phyloP scores from a whole-genome alignment of 2,113 vertebrate species.

The Zosterops lateralis region DNA sequence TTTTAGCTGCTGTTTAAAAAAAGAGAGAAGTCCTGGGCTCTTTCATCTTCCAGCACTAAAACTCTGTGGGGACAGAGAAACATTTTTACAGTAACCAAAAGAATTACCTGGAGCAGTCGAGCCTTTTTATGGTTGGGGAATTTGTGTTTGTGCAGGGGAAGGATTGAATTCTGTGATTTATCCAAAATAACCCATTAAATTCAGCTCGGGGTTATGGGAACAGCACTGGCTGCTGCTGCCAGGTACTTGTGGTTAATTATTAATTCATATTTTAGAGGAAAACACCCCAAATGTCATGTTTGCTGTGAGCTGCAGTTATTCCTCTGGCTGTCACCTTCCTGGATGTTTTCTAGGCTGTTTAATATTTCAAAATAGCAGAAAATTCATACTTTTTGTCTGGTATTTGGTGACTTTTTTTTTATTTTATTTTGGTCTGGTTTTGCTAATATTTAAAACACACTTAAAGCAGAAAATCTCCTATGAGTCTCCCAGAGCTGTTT shows the following conservation, averaged over 20 bases:
- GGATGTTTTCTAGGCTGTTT: neutral
- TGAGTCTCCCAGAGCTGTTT: neutral
- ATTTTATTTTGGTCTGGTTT: neutral
- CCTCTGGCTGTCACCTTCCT: neutral
- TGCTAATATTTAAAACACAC: neutral
- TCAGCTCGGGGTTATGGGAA: neutral
- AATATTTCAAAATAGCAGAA: neutral
- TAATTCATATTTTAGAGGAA: neutral
- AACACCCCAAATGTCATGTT: neutral
- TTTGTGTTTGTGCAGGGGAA: neutral
- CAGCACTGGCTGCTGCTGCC: neutral
- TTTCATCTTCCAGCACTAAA: neutral
- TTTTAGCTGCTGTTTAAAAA: neutral
- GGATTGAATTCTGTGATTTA: neutral
- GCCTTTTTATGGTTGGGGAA: neutral
- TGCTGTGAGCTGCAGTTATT: neutral
- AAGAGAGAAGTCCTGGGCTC: neutral
- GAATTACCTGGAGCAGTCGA: rapidly evolving
- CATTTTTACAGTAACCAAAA: neutral
- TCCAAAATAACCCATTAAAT: neutral
- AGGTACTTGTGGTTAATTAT: neutral
- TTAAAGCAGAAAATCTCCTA: neutral
- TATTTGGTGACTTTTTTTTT: neutral
- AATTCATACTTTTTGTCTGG: neutral
- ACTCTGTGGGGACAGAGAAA: neutral